Evolutionary conservation across 2,888 invertebrate species (phyloP).

Genomic region (Terebella lapidaria): DNA sequence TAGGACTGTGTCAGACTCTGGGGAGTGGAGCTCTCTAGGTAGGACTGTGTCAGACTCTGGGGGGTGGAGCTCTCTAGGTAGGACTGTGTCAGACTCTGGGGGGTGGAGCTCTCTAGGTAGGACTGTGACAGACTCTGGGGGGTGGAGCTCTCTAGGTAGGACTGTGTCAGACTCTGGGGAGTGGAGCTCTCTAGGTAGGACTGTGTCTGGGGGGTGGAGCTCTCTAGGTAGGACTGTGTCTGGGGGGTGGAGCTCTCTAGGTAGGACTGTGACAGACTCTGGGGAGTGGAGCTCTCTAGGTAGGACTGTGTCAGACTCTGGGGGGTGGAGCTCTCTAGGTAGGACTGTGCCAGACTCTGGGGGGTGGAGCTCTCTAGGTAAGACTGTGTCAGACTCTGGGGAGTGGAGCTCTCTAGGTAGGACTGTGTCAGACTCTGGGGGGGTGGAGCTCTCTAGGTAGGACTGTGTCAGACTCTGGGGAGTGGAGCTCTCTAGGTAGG

Average conservation of each 20-base stretch:
- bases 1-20: slow-evolving; percentile 28
- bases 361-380: slow-evolving; percentile 32
- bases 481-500: too few species aligned
- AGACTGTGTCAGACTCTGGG: too few species aligned
- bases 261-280: slow-evolving; percentile 25
- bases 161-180: slow-evolving; percentile 27
- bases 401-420: too few species aligned
- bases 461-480: too few species aligned
- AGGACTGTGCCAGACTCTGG: slow-evolving; percentile 28
- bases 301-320: too few species aligned
- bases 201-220: too few species aligned
- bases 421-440: slow-evolving; percentile 27
- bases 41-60: too few species aligned
- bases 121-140: too few species aligned
- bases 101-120: slow-evolving; percentile 32
- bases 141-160: too few species aligned
- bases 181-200: slow-evolving; percentile 32
- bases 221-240: slow-evolving; percentile 31
- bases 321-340: too few species aligned
- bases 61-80: too few species aligned
- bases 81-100: slow-evolving; percentile 28
- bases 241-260: too few species aligned
- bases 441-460: slow-evolving; percentile 32
- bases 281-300: slow-evolving; percentile 31
- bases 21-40: slow-evolving; percentile 32